A percentile compares a stretch with the other conserved stretches of the same genome.
Evolutionary conservation across 2,888 invertebrate genomes (phyloP).

Genomic region (Stegophylla sp.): DNA sequence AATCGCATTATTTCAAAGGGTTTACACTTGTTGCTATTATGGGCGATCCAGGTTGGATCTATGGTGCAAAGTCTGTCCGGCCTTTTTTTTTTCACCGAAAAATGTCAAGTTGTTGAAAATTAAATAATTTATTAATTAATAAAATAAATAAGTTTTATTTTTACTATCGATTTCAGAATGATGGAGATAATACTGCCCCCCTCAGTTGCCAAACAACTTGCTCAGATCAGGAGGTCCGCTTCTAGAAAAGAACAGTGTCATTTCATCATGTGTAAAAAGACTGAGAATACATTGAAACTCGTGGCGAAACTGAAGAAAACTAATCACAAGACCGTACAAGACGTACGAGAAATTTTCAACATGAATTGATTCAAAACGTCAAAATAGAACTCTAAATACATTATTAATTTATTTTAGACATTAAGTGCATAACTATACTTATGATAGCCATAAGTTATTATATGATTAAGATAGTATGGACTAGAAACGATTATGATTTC

Average conservation of each 20-base stretch:
- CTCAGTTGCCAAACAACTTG: slow-evolving; percentile 61
- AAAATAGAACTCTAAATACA: background rate
- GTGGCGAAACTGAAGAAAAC: slow-evolving; percentile 47
- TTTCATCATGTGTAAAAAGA: slow-evolving; percentile 62
- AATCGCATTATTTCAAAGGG: no score
- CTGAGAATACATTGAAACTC: slow-evolving; percentile 29
- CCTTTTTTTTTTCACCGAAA: no score
- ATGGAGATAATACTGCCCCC: slow-evolving; percentile 62
- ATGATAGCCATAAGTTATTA: no score
- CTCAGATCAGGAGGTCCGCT: slow-evolving; percentile 61
- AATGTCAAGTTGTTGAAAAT: no score
- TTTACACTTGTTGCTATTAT: no score
- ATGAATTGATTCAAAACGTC: background rate
- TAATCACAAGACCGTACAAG: slow-evolving; percentile 23
- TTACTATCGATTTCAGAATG: slow-evolving; percentile 61
- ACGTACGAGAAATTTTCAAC: slow-evolving; percentile 39
- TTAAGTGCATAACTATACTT: slow-evolving; percentile 5
- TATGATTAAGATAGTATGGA: no score
- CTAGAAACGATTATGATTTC: no score
- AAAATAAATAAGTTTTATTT: no score
- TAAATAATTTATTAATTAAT: no score
- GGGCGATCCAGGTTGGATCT: no score
- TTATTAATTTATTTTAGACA: slow-evolving; percentile 16
- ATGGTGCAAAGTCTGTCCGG: no score
- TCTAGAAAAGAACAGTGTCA: slow-evolving; percentile 61